Evolutionary conservation across 1,140 invertebrate genomes (phyloP).

Genomic region (Drosophila auraria): DNA sequence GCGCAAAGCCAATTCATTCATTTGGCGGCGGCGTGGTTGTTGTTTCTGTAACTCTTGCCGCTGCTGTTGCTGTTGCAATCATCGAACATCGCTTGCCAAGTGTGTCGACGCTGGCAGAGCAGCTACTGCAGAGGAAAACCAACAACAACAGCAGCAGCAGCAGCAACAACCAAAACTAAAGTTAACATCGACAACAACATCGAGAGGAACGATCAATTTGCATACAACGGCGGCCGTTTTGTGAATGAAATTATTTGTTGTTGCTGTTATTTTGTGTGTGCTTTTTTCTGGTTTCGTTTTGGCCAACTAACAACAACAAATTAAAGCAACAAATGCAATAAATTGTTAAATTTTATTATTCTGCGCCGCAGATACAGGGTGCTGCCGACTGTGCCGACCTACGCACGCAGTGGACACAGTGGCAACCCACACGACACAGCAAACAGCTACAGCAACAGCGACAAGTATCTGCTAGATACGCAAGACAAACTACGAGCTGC

Average conservation of each 20-base stretch:
- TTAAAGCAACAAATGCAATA: constrained; percentile 81
- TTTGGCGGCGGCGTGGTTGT: constrained; percentile 28
- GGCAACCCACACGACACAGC: constrained; percentile 44
- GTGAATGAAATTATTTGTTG: constrained; percentile 71
- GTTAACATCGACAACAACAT: constrained; percentile 57
- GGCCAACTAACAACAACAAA: constrained; percentile 71
- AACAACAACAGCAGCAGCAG: constrained; percentile 5
- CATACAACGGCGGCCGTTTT: constrained; percentile 78
- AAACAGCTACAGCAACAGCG: constrained; percentile 29
- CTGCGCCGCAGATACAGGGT: constrained; percentile 61
- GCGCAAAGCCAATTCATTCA: constrained; percentile 73
- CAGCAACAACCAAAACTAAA: constrained; percentile 35
- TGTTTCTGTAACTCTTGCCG: constrained; percentile 43
- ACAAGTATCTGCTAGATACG: constrained; percentile 76
- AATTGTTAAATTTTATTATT: constrained; percentile 84
- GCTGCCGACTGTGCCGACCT: constrained; percentile 56
- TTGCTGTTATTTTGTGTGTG: constrained; percentile 11
- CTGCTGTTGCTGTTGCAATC: constrained; percentile 67
- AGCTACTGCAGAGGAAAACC: constrained; percentile 32
- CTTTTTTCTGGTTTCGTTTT: constrained; percentile 47
- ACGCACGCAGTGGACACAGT: constrained; percentile 64
- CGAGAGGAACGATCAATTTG: constrained; percentile 68
- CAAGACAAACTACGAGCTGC: constrained; percentile 49
- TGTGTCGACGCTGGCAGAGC: constrained; percentile 62
- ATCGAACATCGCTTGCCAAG: constrained; percentile 76